Evolutionary conservation across 2,113 vertebrate species (phyloP).

Genomic region (Progne subis): DNA sequence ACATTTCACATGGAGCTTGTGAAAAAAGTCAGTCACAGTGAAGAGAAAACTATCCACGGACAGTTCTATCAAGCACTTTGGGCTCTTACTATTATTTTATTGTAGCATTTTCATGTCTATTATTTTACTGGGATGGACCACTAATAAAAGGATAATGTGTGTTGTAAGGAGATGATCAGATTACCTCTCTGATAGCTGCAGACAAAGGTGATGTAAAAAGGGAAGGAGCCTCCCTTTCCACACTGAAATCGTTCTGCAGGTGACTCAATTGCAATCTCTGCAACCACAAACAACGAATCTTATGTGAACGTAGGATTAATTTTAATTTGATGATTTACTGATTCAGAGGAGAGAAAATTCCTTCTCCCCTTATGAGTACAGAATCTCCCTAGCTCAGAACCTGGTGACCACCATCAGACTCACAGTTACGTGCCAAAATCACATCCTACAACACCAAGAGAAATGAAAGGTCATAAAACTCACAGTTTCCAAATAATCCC

Average conservation of each 20-base stretch:
- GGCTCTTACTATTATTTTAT: not conserved
- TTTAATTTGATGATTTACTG: not conserved
- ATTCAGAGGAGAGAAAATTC: not conserved
- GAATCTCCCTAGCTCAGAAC: not conserved
- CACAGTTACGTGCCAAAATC: not conserved
- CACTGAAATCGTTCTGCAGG: not conserved
- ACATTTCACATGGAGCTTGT: not conserved
- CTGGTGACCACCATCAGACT: not conserved
- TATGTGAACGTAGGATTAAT: not conserved
- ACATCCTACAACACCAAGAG: not conserved
- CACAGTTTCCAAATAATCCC: not conserved
- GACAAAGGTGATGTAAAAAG: not conserved
- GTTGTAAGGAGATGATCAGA: not conserved
- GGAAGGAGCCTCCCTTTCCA: not conserved
- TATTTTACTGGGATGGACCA: conserved; percentile 6
- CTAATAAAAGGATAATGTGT: not conserved
- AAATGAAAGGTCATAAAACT: not conserved
- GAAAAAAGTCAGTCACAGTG: not conserved
- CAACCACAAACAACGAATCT: not conserved
- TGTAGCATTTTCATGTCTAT: not conserved
- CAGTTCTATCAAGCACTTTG: not conserved
- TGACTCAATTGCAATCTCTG: not conserved
- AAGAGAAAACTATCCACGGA: not conserved
- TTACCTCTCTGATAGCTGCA: not conserved
- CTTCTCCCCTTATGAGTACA: not conserved